Evolutionary conservation across 2,113 vertebrate genomes (phyloP), one percentile per base, ranked within the genome.

Genomic region (Capreolus pygargus): DNA sequence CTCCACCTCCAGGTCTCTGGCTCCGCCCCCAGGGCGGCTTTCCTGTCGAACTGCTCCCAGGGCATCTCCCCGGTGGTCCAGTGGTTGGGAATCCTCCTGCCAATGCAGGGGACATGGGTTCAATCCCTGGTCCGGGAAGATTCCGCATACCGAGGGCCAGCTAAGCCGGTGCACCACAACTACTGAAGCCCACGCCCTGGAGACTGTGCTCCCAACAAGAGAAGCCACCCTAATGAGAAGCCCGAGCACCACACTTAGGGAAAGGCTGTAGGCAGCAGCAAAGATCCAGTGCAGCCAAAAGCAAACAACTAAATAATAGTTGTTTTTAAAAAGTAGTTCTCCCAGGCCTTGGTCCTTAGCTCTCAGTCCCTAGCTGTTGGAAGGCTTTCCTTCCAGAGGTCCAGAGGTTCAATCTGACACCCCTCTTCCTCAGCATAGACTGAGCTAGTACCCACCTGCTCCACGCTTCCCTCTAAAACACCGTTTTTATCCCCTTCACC

Each of bases 21-120:
- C 74, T 43, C n/a, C 6, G 0, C 14, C 55, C 27, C 19, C 2
- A 16, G 39, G 47, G 43, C 23, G 2, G 13, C 0, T 30, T 13
- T 2, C 28, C 58, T 3, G 17, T 54, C 2, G 17, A 70, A 21
- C 64, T 39, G n/a, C n/a, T 36, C 67, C n/a, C 67, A 21, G 67
- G n/a, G 67, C n/a, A 23, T n/a, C 23, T 76, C 70, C 70, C 70
- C 7, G 36, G 36, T 43, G 23, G 70, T 76, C 23, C 36, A 76
- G 36, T 14, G 36, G 36, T 43, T 76, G 36, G 23, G 70, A 43
- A 76, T 43, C 70, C 36, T 11, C 67, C 36, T 76, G 36, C 70
- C 70, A 43, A 27, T 43, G 36, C 70, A 76, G 36, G 23, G 70
- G 23, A 43, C 70, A 43, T 3, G 12, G 36, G 23, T 76, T 76